Evolutionary conservation across 2,113 vertebrate genomes (phyloP), one percentile per base, ranked within the genome.

Genomic region (Arvicanthis niloticus): DNA sequence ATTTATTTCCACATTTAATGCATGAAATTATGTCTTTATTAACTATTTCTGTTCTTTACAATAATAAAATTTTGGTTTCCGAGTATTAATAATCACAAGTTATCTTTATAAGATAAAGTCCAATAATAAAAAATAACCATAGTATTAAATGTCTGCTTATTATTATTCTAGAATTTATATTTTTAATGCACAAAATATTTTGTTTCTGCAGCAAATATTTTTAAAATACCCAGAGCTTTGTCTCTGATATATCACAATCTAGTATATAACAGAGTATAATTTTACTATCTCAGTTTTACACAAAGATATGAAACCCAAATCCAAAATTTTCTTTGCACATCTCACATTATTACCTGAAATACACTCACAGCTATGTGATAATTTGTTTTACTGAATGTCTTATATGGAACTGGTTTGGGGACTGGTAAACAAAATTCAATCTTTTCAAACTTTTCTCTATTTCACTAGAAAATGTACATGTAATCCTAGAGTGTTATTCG

Each of bases 191-290:
- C 51, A 31, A 0, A 48, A 24, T 15, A 68, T 34, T 86, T 77
- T 21, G 48, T 92, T 78, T 17, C 3, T 80, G 1, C 80, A 68
- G 24, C 7, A 86, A 92, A 62, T 91, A 62, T 42, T 76, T 91
- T n/a, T 24, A 67, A 96, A 94, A 34, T 77, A 89, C 34, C 19
- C 34, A 96, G 95, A 42, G 19, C 8, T 58, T 84, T 95, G 92
- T 94, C 87, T 40, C 16, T 90, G 19, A 88, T 2, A 93, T 31
- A 45, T 15, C 89, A 76, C 34, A 81, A 48, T 95, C 42, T 56
- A 81, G 29, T 7, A 70, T 26, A 88, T 10, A 93, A 91, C 1
- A 31, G 12, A 60, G 26, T 45, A 45, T 85, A 11, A 45, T 76
- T 76, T 76, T 76, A 22, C 73, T 5, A 15, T 45, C n/a, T 84